phyloP scores from a whole-genome alignment of 2,888 invertebrate genomes.

The Poecilus cupreus region DNA sequence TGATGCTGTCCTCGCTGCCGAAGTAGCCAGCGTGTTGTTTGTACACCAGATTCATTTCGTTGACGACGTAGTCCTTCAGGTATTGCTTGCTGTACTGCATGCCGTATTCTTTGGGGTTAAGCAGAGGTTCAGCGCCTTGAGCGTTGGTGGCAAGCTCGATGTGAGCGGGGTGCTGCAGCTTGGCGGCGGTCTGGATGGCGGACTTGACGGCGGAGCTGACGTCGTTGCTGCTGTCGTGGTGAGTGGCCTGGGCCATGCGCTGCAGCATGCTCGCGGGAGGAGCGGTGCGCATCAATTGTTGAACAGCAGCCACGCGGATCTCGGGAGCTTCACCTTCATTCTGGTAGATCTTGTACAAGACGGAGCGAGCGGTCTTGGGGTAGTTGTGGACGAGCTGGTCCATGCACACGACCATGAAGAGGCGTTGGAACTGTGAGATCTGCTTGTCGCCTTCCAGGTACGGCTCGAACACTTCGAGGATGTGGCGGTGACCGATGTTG shows the following conservation, averaged over 20 bases:
- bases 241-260: slow-evolving; percentile 82
- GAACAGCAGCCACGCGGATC: slow-evolving; percentile 80
- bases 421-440: slow-evolving; percentile 78
- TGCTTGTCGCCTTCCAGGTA: slow-evolving; percentile 79
- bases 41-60: slow-evolving; percentile 72
- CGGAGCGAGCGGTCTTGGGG: slow-evolving; percentile 75
- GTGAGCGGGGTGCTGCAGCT: slow-evolving; percentile 72
- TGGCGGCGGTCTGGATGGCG: slow-evolving; percentile 76
- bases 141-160: slow-evolving; percentile 72
- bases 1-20: slow-evolving; percentile 76
- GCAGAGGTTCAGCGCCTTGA: slow-evolving; percentile 69
- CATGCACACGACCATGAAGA: slow-evolving; percentile 78
- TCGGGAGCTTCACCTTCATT: slow-evolving; percentile 80
- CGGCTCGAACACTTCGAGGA: slow-evolving; percentile 78
- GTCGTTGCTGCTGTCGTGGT: slow-evolving; percentile 78
- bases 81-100: slow-evolving; percentile 74
- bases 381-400: slow-evolving; percentile 73
- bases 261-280: slow-evolving; percentile 80
- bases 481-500: slow-evolving; percentile 78
- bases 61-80: slow-evolving; percentile 70
- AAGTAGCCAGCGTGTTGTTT: slow-evolving; percentile 72
- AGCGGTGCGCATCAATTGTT: slow-evolving; percentile 76
- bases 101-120: slow-evolving; percentile 71
- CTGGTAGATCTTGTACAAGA: slow-evolving; percentile 80
- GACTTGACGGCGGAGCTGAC: slow-evolving; percentile 81